These are phyloP conservation scores for Plemyria rubiginata DNA, from an alignment of 2,888 invertebrate genomes.

Conservation along the genomic window DNA sequence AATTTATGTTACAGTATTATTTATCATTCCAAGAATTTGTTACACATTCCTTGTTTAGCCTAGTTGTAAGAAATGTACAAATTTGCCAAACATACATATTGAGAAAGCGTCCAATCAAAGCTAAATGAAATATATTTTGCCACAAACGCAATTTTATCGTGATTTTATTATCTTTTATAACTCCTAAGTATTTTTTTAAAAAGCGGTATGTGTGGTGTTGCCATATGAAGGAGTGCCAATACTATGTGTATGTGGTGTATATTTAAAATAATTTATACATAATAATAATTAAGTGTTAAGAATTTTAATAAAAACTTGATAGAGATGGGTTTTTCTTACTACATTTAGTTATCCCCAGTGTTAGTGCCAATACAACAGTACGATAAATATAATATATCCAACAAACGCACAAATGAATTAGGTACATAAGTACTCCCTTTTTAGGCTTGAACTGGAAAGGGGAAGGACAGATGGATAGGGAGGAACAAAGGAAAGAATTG, in stretches of 20 bases:
- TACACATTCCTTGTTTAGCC: constrained; percentile 37
- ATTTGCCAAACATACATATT: constrained; percentile 50
- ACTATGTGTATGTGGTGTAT: constrained; percentile 68
- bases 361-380: constrained; percentile 22
- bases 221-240: constrained; percentile 74
- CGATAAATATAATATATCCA: constrained; percentile 5
- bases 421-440: constrained; percentile 11
- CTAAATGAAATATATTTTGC: constrained; percentile 44
- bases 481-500: constrained; percentile 52
- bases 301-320: constrained; percentile 76
- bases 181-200: constrained; percentile 41
- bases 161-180: constrained; percentile 40
- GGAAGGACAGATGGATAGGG: constrained; percentile 67
- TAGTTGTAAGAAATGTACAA: constrained; percentile 57
- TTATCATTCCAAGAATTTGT: constrained; percentile 35
- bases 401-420: constrained; percentile 10
- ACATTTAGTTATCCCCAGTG: constrained; percentile 24
- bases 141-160: constrained; percentile 38
- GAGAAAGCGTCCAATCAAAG: constrained; percentile 54
- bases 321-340: constrained; percentile 57
- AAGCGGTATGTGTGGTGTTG: constrained; percentile 52
- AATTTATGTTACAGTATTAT: constrained; percentile 41
- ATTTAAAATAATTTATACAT: constrained; percentile 71
- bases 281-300: constrained; percentile 75
- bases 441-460: constrained; percentile 40